Evolutionary conservation across 2,113 vertebrate species (phyloP), one percentile per base, ranked within the genome.

Genomic region (Xiphophorus couchianus): DNA sequence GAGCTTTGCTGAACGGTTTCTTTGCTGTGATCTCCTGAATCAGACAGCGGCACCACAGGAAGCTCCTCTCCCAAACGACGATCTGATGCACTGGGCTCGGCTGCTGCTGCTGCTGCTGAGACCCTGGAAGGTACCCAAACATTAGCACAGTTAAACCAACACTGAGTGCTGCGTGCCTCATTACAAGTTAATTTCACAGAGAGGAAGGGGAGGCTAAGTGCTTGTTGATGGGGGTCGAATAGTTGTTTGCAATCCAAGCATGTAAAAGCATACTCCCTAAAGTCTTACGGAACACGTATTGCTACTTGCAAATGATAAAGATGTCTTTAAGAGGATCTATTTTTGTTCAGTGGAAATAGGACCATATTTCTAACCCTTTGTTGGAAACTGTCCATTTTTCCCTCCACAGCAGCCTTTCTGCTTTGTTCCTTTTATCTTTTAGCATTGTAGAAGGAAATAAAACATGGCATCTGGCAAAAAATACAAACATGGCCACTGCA

Each of bases 111-210:
- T 66, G 66, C 82, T 44, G 78, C 71, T 3, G 82, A 71, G 79
- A 66, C 51, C 71, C 91, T 92, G 86, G 70, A 87, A 90, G 81
- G 80, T 37, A 83, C 44, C 82, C 79, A 85, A 84, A 89, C 76
- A 84, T 82, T 48, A 83, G 74, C 71, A 80, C 73, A 74, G 80
- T 85, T 84, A 81, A 83, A 83, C 78, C 37, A 77, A 89, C 81
- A 78, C 44, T 0, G 72, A 80, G 69, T 17, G 71, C 62, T 42
- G 31, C 19, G 75, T 31, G 77, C 65, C 82, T 87, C 63, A 87
- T 84, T 82, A 88, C 28, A 17, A 87, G 82, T 71, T 80, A 17
- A 88, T 86, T 81, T 89, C 73, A 64, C 33, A 6, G 48, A 81
- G 80, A 85, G 84, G 86, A 90, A 75, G 58, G 76, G 83, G 83